Evolutionary conservation across 2,113 vertebrate species (phyloP), one percentile per base, ranked within the genome.

Genomic region (Thalassoma bifasciatum): DNA sequence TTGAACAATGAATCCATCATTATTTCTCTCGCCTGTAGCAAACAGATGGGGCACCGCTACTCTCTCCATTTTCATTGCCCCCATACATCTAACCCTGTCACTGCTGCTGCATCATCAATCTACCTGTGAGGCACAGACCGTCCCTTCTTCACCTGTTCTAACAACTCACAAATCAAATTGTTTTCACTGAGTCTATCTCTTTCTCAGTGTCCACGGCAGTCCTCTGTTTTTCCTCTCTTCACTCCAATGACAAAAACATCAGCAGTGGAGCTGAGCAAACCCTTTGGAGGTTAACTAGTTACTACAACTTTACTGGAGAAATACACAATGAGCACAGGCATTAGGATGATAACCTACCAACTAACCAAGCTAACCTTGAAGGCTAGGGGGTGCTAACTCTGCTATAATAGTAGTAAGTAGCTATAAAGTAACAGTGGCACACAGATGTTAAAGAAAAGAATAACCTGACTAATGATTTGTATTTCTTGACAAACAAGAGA

Each of bases 31-130:
- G 68, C 78, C 79, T 65, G 67, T 65, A 79, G 78, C 68, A 81
- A 86, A 86, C 85, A 87, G 75, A 87, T 79, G 82, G 69, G 75
- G 53, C 82, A 42, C 72, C 40, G 75, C 73, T 62, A 36, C 40
- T 69, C 44, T 58, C 23, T 77, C 26, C 46, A 62, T 72, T 79
- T 71, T 73, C 66, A 83, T 71, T 76, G 76, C 68, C 47, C 40
- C 72, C 44, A 22, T 77, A 75, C 66, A 66, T 79, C 69, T 59
- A 67, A 77, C 58, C 42, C 57, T 77, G 73, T 65, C 74, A 37
- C 23, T 17, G 8, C 19, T 0, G 7, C 66, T 67, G 53, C 61
- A 52, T 64, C 77, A 82, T 72, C 64, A 69, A 42, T 79, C 44
- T 61, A 71, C 62, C 86, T 79, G 30, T 62, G 21, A 54, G 59